Evolutionary conservation across 2,797 vertebrate species (phyloP).

Genomic region (Mycteria americana): DNA sequence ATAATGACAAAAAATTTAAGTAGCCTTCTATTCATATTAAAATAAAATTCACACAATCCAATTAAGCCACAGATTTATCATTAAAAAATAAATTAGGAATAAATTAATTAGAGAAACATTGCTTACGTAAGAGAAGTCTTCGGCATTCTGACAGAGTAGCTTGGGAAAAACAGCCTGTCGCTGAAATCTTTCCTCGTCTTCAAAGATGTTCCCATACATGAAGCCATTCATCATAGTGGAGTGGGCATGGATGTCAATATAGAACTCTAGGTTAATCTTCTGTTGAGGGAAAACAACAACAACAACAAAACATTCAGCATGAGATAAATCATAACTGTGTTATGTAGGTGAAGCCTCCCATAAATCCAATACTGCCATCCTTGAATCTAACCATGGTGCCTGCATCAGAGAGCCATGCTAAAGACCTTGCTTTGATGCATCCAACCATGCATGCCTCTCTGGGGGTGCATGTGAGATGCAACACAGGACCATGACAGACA

Average conservation of each 20-base stretch:
- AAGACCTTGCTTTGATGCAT: background rate
- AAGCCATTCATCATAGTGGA: slow-evolving; percentile 99
- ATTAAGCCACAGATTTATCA: background rate
- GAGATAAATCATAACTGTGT: slow-evolving; percentile 35
- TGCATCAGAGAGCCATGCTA: background rate
- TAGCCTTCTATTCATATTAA: background rate
- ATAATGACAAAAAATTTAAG: background rate
- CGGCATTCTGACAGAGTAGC: slow-evolving; percentile 92
- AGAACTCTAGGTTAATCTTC: slow-evolving; percentile 96
- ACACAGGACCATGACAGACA: background rate
- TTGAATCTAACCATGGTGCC: background rate
- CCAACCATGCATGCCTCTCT: background rate
- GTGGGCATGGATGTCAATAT: slow-evolving; percentile 98
- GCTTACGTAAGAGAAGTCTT: slow-evolving; percentile 96
- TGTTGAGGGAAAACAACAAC: slow-evolving; percentile 65
- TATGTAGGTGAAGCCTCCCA: background rate
- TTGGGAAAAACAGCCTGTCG: slow-evolving; percentile 93
- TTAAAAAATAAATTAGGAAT: background rate
- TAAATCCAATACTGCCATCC: background rate
- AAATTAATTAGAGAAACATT: background rate
- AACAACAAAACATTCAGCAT: background rate
- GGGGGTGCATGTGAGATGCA: background rate
- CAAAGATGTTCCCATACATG: slow-evolving; percentile 99
- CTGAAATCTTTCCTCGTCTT: slow-evolving; percentile 93
- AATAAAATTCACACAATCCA: background rate